Base-by-base conservation (phyloP, 2,113 vertebrate species). In the Brachirus orientalis region DNA sequence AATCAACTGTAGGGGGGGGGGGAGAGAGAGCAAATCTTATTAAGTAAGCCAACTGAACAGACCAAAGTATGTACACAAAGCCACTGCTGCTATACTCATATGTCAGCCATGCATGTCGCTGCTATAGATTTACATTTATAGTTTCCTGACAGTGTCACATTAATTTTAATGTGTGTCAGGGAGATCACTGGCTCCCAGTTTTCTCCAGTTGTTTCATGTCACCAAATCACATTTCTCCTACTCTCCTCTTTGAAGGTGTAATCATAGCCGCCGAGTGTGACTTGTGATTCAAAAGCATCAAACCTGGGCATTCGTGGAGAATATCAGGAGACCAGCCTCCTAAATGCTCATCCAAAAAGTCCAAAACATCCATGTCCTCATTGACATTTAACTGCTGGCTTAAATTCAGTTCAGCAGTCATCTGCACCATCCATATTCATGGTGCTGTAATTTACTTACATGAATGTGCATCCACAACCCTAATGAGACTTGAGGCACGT, bases 401-500 rank as follows among this genome's bases (percentile, higher is more conserved):
- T 80, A 57, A 86, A 86, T 88, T 83, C 79, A 82, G 79, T 83
- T 75, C 74, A 52, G 73, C 80, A 84, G 83, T 85, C 82, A 78
- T 68, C 75, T 52, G 13, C 77, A 61, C 79, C 75, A 83, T 87
- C 80, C 82, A 82, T 86, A 85, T 86, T 87, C 86, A 85, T 82
- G 72, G 3, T 1, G 74, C 18, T 1, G 59, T 77, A 82, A 86
- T 84, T 84, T 84, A 87, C 76, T 85, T 82, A 77, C 64, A 69
- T 79, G 74, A 86, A 75, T 72, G 77, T 80, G 80, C 57, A 63
- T 71, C 60, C 77, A 75, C 67, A 75, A 75, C 76, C 43, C 14
- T 67, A 64, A 63, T 64, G 70, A 67, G 47, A 37, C 81, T 65
- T 44, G 65, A 77, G 46, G 28, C 64, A 57, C 54, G 57, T 68